Base-by-base conservation (phyloP, 2,113 vertebrate genomes). In the Eclectus roratus region DNA sequence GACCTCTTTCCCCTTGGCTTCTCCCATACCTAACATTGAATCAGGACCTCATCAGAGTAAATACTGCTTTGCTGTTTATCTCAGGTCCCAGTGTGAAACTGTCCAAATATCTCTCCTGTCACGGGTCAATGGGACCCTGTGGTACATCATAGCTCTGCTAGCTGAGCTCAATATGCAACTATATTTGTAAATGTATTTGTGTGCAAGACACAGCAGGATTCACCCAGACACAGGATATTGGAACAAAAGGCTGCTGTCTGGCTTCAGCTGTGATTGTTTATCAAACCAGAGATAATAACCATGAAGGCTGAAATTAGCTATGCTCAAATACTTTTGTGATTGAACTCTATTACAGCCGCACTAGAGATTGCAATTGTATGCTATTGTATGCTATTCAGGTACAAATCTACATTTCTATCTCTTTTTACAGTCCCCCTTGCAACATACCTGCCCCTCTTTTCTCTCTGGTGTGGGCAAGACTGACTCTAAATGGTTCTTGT, bases 391-490 rank as follows among this genome's bases (percentile, higher is more conserved):
- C 2, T 60, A 1, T 58, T 78, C 50, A 53, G 41, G 23, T 33
- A 47, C 16, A 77, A 88, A 84, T 69, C 64, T 56, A 28, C 19
- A 78, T 90, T 85, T n/a, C 33, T 60, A 2, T 8, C 10, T 64
- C 27, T 85, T 31, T 70, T 76, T 66, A 10, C 8, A 84, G 15
- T 9, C 6, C 17, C 28, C 78, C 65, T n/a, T 4, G 18, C 37
- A 85, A 47, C 25, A n/a, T 17, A 46, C 4, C 49, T 83, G 41
- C 37, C 41, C 9, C 3, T 68, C 47, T 24, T 37, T 44, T 73
- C 29, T 69, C n/a, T 37, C 35, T 0, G 0, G 2, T 17, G 8
- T 29, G 28, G 20, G 8, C 13, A 76, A 80, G 35, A 4, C 35
- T 69, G 33, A 47, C n/a, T 35, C 11, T 78, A 49, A 88, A 70